Base-by-base conservation (phyloP, 1,140 invertebrate species). In the Oppia nitens region DNA sequence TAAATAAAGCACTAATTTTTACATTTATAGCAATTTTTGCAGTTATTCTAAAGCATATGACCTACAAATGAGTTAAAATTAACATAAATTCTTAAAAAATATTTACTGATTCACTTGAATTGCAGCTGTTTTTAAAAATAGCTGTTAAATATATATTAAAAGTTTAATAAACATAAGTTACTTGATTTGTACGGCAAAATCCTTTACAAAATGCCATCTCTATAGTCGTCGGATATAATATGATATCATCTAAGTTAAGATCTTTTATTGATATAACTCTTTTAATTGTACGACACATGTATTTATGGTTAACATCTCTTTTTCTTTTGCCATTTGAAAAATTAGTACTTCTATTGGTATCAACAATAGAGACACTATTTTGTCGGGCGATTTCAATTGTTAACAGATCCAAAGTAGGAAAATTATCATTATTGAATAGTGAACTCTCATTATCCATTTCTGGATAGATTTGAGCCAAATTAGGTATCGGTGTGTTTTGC, bases 351-450 rank as follows among this genome's bases (percentile, higher is more conserved):
- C n/a, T n/a, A n/a, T n/a, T n/a, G n/a, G 4, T 25, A n/a, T 3
- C 32, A 29, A 14, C 32, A 11, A 53, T n/a, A 14, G 45, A n/a
- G 14, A n/a, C 45, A 14, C 45, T 47, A 14, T n/a, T 47, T 49
- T 45, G 45, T 24, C 17, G 9, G 9, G 24, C 56, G 2, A 27
- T 4, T 25, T 57, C 56, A 45, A 57, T 49, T 20, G n/a, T 50
- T 47, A 57, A 49, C 25, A 57, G 25, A 24, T 57, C 56, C 21
- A 57, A 45, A 14, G 47, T 57, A 21, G 56, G 56, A 23, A 49
- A 57, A 28, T 27, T 20, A 14, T 14, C 56, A 47, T 27, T 6
- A 11, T 28, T 49, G 3, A 24, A 20, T 3, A 29, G 47, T 57
- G 47, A 56, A 3, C 6, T 32, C 21, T 49, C 20, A 24, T 57